Evolutionary conservation across 1,140 invertebrate species (phyloP).

Genomic region (Conus betulinus): DNA sequence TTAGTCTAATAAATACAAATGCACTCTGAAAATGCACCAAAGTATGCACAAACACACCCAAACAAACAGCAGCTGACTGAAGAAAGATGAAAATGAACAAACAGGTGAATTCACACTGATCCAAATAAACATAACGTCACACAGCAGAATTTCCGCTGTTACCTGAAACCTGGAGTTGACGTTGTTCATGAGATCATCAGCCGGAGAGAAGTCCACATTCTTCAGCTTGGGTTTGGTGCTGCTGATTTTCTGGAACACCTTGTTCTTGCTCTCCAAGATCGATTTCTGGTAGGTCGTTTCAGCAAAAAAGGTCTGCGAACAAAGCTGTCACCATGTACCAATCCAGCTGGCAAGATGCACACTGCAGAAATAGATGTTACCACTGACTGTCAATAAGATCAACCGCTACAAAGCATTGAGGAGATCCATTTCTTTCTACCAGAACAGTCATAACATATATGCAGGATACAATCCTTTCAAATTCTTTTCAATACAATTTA

Average conservation of each 20-base stretch:
- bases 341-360: too few relatives aligned
- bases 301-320: slow-evolving; percentile 85
- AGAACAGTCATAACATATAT: too few relatives aligned
- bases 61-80: not conserved
- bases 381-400: too few relatives aligned
- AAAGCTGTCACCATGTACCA: too few relatives aligned
- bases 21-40: too few relatives aligned
- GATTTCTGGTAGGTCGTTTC: slow-evolving; percentile 93
- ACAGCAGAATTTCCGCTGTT: not conserved
- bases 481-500: too few relatives aligned
- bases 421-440: too few relatives aligned
- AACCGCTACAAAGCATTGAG: too few relatives aligned
- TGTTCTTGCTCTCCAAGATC: slow-evolving; percentile 95
- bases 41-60: not conserved
- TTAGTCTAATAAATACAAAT: too few relatives aligned
- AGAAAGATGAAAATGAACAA: not conserved
- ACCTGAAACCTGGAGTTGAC: slow-evolving; percentile 87
- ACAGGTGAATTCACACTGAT: not conserved
- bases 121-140: not conserved
- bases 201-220: slow-evolving; percentile 84
- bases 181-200: slow-evolving; percentile 83
- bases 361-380: too few relatives aligned
- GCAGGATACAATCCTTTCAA: too few relatives aligned
- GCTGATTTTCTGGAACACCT: slow-evolving; percentile 91
- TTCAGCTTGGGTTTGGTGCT: slow-evolving; percentile 83